These are phyloP conservation scores for Phoenicopterus ruber DNA, from an alignment of 2,113 vertebrate genomes.

Conservation along the genomic window DNA sequence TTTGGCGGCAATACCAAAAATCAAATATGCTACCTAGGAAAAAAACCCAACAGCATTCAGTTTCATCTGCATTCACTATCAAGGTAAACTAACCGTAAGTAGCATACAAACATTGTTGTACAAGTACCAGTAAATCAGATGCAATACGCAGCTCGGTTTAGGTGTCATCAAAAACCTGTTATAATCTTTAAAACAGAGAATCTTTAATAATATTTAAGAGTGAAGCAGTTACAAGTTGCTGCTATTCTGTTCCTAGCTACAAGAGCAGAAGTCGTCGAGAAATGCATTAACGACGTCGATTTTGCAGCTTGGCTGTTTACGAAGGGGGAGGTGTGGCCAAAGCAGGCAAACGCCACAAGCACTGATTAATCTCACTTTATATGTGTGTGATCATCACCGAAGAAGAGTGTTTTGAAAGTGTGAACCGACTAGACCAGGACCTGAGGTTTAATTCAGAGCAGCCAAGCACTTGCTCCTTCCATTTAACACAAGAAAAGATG, in stretches of 20 bases:
- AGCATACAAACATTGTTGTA: not conserved
- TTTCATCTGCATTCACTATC: not conserved
- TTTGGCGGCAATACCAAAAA: slow-evolving; percentile 15
- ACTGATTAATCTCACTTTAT: not conserved
- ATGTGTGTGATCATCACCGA: fast-evolving
- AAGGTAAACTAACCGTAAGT: not conserved
- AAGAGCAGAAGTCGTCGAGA: not conserved
- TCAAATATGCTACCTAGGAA: not conserved
- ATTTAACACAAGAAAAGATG: not conserved
- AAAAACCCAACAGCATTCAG: not conserved
- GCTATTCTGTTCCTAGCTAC: not conserved
- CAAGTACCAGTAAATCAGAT: not conserved
- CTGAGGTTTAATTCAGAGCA: not conserved
- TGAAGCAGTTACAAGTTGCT: not conserved
- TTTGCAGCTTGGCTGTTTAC: not conserved
- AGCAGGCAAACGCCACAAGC: not conserved
- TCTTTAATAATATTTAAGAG: not conserved
- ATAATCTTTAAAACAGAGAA: not conserved
- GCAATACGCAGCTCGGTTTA: not conserved
- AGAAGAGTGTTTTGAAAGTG: not conserved
- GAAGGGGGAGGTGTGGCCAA: not conserved
- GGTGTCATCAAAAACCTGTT: not conserved
- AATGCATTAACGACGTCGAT: fast-evolving
- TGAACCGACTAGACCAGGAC: not conserved
- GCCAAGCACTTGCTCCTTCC: not conserved